Percentiles rank a stretch among this genome's conserved stretches.
Conservation (phyloP, 2,113 vertebrate genomes). For the Tychaedon coryphoeus region DNA sequence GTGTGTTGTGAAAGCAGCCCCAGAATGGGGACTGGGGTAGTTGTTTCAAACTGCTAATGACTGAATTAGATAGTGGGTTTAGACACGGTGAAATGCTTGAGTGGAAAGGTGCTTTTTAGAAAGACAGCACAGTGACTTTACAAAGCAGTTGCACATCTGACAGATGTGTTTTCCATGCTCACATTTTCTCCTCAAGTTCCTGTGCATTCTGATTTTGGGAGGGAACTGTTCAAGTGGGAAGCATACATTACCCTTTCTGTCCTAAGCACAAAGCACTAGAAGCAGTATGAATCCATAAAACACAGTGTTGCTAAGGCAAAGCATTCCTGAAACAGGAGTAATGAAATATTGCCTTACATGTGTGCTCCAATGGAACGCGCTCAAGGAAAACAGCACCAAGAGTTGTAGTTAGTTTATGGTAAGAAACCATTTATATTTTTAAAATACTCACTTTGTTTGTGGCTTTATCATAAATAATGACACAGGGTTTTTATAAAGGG, state of each 20-base stretch:
- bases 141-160: neutral
- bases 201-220: constrained; percentile 19
- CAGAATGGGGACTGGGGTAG: neutral
- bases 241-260: neutral
- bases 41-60: neutral
- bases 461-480: neutral
- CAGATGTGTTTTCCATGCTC: constrained; percentile 27
- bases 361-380: neutral
- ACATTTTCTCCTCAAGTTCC: neutral
- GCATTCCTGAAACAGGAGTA: neutral
- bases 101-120: neutral
- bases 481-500: neutral
- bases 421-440: neutral
- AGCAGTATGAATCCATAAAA: neutral
- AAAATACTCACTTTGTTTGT: neutral
- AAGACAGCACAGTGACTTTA: neutral
- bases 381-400: neutral
- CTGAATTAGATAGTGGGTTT: neutral
- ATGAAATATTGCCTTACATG: neutral
- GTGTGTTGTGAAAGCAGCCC: neutral
- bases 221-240: constrained; percentile 4
- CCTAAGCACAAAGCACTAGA: neutral
- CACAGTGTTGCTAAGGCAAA: neutral
- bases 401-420: neutral
- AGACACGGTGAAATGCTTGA: neutral